Percentiles rank a stretch among this genome's conserved stretches.
Evolutionary conservation across 2,797 vertebrate genomes (phyloP).

Genomic region (Coreius guichenoti): DNA sequence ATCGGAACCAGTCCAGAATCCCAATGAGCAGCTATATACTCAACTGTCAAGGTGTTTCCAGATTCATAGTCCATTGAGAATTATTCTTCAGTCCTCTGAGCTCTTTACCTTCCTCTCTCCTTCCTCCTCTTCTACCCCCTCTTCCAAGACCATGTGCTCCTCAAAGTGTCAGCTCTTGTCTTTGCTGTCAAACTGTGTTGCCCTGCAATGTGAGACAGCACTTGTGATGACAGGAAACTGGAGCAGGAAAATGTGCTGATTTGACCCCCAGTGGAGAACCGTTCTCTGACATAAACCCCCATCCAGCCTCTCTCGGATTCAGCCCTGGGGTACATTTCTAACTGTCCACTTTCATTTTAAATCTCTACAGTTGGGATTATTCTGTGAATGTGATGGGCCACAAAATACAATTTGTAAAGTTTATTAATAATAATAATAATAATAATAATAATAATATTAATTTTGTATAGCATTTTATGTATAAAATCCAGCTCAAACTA

Average conservation of each 20-base stretch:
- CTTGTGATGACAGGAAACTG: slow-evolving; percentile 33
- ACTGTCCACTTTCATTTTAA: not conserved
- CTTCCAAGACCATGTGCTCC: not conserved
- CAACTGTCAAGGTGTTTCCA: slow-evolving; percentile 9
- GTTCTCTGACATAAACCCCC: not conserved
- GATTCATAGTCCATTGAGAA: slow-evolving; percentile 7
- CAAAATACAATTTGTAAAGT: not conserved
- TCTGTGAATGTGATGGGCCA: not conserved
- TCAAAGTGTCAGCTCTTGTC: slow-evolving; percentile 28
- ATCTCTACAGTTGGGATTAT: not conserved
- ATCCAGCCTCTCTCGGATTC: not conserved
- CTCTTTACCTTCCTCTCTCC: not conserved
- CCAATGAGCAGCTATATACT: slow-evolving; percentile 41
- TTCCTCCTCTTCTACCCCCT: not conserved
- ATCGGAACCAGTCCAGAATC: slow-evolving; percentile 45
- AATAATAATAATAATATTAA: not conserved
- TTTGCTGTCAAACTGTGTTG: slow-evolving; percentile 49
- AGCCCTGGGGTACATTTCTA: not conserved
- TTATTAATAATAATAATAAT: not conserved
- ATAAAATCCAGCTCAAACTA: not conserved
- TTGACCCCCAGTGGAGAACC: slow-evolving; percentile 5
- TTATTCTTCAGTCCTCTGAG: not conserved
- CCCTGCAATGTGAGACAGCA: slow-evolving; percentile 5
- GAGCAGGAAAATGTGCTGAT: slow-evolving; percentile 25
- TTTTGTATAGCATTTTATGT: too few relatives aligned